These are phyloP conservation scores for Polyommatus iphigenia DNA, from an alignment of 2,888 invertebrate species.

Conservation along the genomic window DNA sequence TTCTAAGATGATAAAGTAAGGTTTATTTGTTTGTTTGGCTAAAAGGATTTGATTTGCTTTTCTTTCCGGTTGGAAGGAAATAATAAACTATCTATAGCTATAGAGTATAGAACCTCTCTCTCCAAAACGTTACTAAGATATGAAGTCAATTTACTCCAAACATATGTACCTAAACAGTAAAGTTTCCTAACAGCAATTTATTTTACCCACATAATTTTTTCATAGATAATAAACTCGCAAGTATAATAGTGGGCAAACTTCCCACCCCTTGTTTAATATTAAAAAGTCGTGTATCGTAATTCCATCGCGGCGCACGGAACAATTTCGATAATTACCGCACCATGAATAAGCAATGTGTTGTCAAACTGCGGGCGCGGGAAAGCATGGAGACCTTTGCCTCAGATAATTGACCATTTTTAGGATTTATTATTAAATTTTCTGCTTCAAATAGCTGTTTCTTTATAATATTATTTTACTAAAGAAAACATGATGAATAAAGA, in stretches of 20 bases:
- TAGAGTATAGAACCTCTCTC: not conserved
- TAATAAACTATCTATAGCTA: too few relatives aligned
- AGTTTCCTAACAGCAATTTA: not conserved
- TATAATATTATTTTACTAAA: not conserved
- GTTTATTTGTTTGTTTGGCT: too few relatives aligned
- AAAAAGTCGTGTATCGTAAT: constrained; percentile 51
- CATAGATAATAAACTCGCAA: constrained; percentile 26
- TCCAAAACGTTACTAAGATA: not conserved
- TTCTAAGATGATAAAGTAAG: too few relatives aligned
- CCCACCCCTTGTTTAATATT: constrained; percentile 44
- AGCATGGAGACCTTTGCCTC: constrained; percentile 30
- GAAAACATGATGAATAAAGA: too few relatives aligned
- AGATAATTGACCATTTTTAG: constrained; percentile 26
- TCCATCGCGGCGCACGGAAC: constrained; percentile 48
- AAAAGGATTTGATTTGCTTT: too few relatives aligned
- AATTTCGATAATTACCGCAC: constrained; percentile 61
- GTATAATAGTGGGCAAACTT: constrained; percentile 32
- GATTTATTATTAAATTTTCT: not conserved
- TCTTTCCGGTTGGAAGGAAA: too few relatives aligned
- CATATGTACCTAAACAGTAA: not conserved
- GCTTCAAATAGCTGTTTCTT: not conserved
- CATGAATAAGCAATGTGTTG: constrained; percentile 66
- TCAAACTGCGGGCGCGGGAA: constrained; percentile 52
- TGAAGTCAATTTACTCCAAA: not conserved
- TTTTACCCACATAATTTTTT: constrained; percentile 13